Conservation (phyloP, 2,113 vertebrate species). For the Corynorhinus townsendii region DNA sequence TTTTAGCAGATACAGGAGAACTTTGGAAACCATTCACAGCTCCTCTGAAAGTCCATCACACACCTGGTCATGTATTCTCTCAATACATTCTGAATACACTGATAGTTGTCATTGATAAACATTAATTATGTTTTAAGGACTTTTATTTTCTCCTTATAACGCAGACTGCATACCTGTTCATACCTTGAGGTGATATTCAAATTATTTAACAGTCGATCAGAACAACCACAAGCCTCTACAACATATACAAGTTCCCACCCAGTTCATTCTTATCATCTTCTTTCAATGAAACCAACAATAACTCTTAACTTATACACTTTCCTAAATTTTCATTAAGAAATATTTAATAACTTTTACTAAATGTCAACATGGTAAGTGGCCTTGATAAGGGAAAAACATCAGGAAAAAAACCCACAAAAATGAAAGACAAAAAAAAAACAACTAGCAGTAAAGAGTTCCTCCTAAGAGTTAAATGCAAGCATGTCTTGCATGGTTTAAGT, state of each 20-base stretch:
- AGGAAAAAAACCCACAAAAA: not conserved
- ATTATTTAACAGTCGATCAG: constrained; percentile 37
- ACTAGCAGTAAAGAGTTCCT: not conserved
- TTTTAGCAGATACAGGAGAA: not conserved
- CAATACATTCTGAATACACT: not conserved
- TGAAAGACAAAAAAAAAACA: not conserved
- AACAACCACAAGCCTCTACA: not conserved
- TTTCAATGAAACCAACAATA: not conserved
- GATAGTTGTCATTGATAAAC: not conserved
- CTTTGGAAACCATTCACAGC: not conserved
- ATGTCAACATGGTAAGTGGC: not conserved
- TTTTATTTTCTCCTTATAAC: not conserved
- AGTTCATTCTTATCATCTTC: not conserved
- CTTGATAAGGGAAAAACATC: not conserved
- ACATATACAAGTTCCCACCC: not conserved
- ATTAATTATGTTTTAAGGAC: not conserved
- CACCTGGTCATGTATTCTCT: not conserved
- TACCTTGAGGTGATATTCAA: constrained; percentile 11
- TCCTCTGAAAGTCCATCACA: not conserved
- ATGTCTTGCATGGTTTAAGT: constrained; percentile 39
- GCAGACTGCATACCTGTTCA: not conserved
- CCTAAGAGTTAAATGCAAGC: constrained; percentile 45
- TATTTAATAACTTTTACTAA: not conserved
- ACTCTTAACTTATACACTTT: not conserved
- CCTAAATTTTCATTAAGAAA: not conserved